A percentile compares a stretch with the other conserved stretches of the same genome.
These are phyloP conservation scores for Rhopalosiphum padi DNA, from an alignment of 1,140 invertebrate species.

Conservation along the genomic window DNA sequence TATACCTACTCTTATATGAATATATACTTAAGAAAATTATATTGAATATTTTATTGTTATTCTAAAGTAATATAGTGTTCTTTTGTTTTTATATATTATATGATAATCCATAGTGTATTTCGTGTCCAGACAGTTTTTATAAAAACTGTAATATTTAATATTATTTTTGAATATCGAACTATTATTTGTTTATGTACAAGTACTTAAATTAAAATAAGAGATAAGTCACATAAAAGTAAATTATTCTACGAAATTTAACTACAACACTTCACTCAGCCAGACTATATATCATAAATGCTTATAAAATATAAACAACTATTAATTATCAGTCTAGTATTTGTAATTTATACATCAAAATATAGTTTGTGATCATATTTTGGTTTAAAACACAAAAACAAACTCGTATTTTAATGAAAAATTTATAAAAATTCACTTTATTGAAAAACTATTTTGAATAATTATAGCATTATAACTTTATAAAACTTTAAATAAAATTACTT, in stretches of 20 bases:
- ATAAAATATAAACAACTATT: not conserved
- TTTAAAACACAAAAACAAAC: no score
- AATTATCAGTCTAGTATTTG: not conserved
- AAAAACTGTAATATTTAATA: not conserved
- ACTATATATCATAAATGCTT: not conserved
- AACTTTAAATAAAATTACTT: no score
- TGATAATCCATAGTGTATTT: not conserved
- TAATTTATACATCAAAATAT: not conserved
- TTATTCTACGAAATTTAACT: no score
- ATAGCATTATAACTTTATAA: no score
- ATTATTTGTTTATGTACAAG: not conserved
- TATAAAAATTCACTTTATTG: no score
- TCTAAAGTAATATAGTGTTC: not conserved
- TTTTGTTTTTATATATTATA: not conserved
- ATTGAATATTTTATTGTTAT: not conserved
- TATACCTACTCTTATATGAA: not conserved
- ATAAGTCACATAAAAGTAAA: no score
- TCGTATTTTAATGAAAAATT: no score
- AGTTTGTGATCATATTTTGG: not conserved
- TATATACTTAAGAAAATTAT: not conserved
- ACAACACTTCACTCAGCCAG: not conserved
- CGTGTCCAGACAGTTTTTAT: not conserved
- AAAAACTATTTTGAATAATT: no score
- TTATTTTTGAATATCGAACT: not conserved
- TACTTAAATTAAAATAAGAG: not conserved